phyloP scores from a whole-genome alignment of 2,888 invertebrate species.

The Blastobasis adustella region DNA sequence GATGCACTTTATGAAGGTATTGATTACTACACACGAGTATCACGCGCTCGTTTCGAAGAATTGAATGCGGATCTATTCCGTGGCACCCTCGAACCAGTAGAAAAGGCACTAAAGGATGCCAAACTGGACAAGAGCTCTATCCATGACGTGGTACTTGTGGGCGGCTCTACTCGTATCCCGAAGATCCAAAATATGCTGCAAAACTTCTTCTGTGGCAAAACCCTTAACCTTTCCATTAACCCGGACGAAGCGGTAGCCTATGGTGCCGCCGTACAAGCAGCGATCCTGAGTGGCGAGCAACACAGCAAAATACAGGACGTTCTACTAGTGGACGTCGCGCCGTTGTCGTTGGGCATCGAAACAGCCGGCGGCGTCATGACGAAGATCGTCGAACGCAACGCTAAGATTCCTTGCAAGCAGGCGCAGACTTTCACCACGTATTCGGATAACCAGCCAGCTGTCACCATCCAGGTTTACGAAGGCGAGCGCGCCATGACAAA shows the following conservation, averaged over 20 bases:
- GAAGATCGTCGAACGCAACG: conserved; percentile 82
- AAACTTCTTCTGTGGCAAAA: conserved; percentile 84
- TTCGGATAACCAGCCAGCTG: conserved; percentile 86
- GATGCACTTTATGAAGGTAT: conserved; percentile 83
- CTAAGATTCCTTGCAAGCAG: conserved; percentile 82
- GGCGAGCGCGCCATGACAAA: conserved; percentile 88
- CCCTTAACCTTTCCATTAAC: conserved; percentile 83
- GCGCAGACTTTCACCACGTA: conserved; percentile 86
- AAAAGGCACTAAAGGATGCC: conserved; percentile 85
- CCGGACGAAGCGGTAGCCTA: conserved; percentile 89
- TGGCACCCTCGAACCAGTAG: conserved; percentile 83
- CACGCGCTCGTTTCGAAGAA: conserved; percentile 85
- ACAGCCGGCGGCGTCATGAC: conserved; percentile 88
- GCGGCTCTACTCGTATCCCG: conserved; percentile 87
- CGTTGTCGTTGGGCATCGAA: conserved; percentile 83
- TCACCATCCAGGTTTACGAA: conserved; percentile 83
- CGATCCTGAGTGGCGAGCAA: conserved; percentile 82
- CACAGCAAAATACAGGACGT: conserved; percentile 84
- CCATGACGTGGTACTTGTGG: conserved; percentile 87
- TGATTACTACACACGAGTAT: conserved; percentile 80
- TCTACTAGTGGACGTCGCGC: conserved; percentile 74
- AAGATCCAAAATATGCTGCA: conserved; percentile 84
- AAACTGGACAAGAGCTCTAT: conserved; percentile 85
- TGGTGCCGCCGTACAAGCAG: conserved; percentile 84
- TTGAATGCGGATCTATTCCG: conserved; percentile 83